Conservation (phyloP, 1,140 invertebrate species). For the Papilio xuthus region DNA sequence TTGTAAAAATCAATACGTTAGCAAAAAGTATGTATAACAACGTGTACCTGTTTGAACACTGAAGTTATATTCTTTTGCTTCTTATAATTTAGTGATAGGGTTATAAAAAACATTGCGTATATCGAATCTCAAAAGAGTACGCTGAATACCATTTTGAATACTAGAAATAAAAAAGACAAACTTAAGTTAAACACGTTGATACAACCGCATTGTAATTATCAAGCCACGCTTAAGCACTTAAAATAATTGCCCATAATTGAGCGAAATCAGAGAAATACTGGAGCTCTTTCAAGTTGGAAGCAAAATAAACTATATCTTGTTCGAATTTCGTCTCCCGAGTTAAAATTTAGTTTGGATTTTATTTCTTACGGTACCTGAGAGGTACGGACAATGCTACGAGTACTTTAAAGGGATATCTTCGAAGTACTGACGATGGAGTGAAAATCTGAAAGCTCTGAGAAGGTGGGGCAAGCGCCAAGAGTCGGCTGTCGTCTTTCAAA, state of each 20-base stretch:
- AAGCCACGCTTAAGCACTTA: conserved; percentile 49
- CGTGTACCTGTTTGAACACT: neutral
- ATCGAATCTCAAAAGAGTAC: no score
- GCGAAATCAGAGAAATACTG: conserved; percentile 26
- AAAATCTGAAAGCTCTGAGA: no score
- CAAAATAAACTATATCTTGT: neutral
- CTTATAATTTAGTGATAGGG: no score
- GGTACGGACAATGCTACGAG: no score
- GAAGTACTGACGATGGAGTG: no score
- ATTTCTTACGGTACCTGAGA: no score
- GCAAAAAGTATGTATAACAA: neutral
- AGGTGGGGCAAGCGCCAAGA: no score
- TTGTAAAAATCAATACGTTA: neutral
- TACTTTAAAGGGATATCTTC: no score
- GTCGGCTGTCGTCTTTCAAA: no score
- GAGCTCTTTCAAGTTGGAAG: conserved; percentile 10
- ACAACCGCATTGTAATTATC: conserved; percentile 39
- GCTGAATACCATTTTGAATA: no score
- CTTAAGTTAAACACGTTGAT: conserved; percentile 40
- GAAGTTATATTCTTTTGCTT: no score
- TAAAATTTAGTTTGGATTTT: neutral
- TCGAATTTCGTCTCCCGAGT: neutral
- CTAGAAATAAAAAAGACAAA: neutral
- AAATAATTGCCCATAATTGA: conserved; percentile 59
- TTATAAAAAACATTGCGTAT: no score